Evolutionary conservation across 2,888 invertebrate species (phyloP), one percentile per base, ranked within the genome.

Genomic region (Tetranychus truncatus): DNA sequence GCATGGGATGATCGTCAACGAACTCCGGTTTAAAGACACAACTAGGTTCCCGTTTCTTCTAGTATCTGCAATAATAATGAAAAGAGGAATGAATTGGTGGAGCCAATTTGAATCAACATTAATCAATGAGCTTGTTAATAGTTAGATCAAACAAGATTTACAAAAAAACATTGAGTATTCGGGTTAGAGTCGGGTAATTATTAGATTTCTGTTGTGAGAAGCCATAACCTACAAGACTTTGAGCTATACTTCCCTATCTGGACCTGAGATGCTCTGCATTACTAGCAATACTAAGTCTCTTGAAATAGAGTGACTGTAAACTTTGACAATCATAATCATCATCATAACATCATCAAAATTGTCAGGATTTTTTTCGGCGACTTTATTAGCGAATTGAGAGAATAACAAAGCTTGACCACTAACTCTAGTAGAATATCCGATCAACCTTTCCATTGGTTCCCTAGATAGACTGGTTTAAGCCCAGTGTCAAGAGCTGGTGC

Each of bases 1-100:
- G 91, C 78, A 97, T 95, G 0, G 95, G 95, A 86, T 99, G 96
- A 75, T 94, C 91, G 81, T 93, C 91, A n/a, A 95, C 91, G 83
- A 96, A 96, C 78, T 88, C 88, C 0, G 90, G 86, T 79, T 90
- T 88, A 0, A 89, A 88, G 75, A 96, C 85, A 81, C 91, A 90
- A 6, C 88, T 84, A 82, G 66, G 9, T 66, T 66, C 21, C n/a
- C 20, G 15, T 20, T 8, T 69, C 69, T 4, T 69, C 8, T 3
- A 69, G 15, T 24, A 69, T 9, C 69, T 20, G 69, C 8, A n/a
- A n/a, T 1, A 24, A 24, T 24, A 24, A 24, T 24, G 2, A 24
- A 2, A 1, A 24, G 24, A 24, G 24, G 24, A 24, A 24, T 24
- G 24, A 24, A 24, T 24, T 24, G 2, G 24, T 24, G 24, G 24